Evolutionary conservation across 2,797 vertebrate species (phyloP).

Genomic region (Protonibea diacanthus): DNA sequence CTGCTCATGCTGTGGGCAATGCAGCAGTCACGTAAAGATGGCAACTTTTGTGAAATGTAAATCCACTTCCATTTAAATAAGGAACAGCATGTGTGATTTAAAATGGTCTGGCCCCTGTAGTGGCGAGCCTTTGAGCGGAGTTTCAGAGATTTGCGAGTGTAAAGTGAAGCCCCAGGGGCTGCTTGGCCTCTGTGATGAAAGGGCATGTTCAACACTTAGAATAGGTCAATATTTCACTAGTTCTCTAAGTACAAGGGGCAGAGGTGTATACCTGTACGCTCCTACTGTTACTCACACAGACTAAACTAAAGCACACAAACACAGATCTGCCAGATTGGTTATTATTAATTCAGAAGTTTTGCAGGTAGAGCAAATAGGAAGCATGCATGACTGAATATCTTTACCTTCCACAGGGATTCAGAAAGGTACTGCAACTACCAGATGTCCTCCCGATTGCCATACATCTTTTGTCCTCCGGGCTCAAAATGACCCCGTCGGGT

Average conservation of each 20-base stretch:
- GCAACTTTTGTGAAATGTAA: background rate
- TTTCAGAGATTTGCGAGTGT: constrained; percentile 50
- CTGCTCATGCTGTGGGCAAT: background rate
- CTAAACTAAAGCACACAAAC: constrained; percentile 12
- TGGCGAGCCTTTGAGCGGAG: constrained; percentile 15
- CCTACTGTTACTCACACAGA: background rate
- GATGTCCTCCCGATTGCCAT: no score
- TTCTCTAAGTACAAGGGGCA: constrained; percentile 37
- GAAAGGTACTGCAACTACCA: background rate
- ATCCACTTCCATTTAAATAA: background rate
- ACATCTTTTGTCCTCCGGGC: no score
- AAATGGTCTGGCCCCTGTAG: constrained; percentile 1
- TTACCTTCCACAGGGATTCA: background rate
- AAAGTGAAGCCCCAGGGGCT: constrained; percentile 43
- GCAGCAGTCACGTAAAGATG: background rate
- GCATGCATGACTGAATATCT: constrained; percentile 11
- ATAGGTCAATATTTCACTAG: constrained; percentile 69
- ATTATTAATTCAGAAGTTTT: constrained; percentile 41
- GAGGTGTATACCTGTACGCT: constrained; percentile 29
- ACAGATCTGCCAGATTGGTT: constrained; percentile 17
- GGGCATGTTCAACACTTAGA: constrained; percentile 58
- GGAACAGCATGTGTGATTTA: background rate
- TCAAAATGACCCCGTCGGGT: no score
- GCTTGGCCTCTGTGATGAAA: constrained; percentile 60
- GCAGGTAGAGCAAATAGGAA: constrained; percentile 20